These are phyloP conservation scores for Cyclophora punctaria DNA, from an alignment of 2,888 invertebrate species.

Conservation along the genomic window DNA sequence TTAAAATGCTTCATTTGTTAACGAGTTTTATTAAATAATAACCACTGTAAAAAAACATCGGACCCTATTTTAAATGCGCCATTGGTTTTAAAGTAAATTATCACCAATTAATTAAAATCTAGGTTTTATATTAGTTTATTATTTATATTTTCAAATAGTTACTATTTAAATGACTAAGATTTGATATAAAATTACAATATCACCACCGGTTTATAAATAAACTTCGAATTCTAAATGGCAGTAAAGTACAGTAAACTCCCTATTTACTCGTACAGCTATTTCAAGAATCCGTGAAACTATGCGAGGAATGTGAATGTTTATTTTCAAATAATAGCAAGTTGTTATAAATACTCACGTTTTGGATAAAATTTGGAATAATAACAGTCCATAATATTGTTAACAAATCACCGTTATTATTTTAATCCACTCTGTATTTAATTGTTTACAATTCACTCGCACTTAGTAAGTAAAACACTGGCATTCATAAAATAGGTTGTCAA, in stretches of 20 bases:
- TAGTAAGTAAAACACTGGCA: slow-evolving; percentile 68
- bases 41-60: too few relatives aligned
- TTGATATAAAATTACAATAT: too few relatives aligned
- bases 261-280: slow-evolving; percentile 17
- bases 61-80: too few relatives aligned
- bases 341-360: slow-evolving; percentile 58
- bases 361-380: slow-evolving; percentile 74
- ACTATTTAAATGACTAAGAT: too few relatives aligned
- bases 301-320: slow-evolving; percentile 65
- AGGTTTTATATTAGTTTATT: too few relatives aligned
- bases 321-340: slow-evolving; percentile 50
- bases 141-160: too few relatives aligned
- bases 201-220: too few relatives aligned
- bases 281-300: slow-evolving; percentile 52
- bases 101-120: too few relatives aligned
- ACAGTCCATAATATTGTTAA: slow-evolving; percentile 64
- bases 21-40: too few relatives aligned
- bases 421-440: slow-evolving; percentile 60
- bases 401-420: slow-evolving; percentile 55
- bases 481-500: slow-evolving; percentile 72
- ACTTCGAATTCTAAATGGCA: slow-evolving; percentile 5
- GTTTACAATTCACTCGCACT: slow-evolving; percentile 70
- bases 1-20: too few relatives aligned
- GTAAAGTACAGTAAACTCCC: too few relatives aligned
- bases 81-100: too few relatives aligned